Base-by-base conservation (phyloP, 2,797 vertebrate genomes). In the Coilia nasus region DNA sequence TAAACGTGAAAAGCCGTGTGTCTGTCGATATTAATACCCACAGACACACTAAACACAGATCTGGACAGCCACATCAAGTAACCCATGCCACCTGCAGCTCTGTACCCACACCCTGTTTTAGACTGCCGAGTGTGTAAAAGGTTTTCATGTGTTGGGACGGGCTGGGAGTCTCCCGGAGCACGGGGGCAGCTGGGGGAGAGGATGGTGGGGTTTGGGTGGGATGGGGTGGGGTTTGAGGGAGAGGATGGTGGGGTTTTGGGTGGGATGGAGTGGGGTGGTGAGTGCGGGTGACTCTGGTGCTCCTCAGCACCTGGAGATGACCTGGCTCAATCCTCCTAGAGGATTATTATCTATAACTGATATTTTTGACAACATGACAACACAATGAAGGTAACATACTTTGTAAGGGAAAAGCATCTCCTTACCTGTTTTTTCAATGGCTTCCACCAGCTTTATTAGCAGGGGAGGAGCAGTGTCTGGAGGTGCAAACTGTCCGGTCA, bases 361-460 rank as follows among this genome's bases (percentile, higher is more conserved):
- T 23, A 64, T 25, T 25, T 23, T 59, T 17, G 3, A 59, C 10
- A 2, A 62, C 21, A 19, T 21, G 21, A n/a, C 21, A 62, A 7
- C 59, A 9, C n/a, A n/a, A 89, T 88, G 87, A 89, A 90, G 85
- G 87, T 62, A 87, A 87, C 87, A 71, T 88, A 62, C 82, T 71
- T 67, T 64, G 67, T 80, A 87, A 71, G 83, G 54, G 83, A 83
- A 57, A 15, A 85, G 62, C 67, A 50, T 82, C 28, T 75, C 17
- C 28, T 84, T 93, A 99, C 98, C 97, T 96, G 95, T 97, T 89
- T 93, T 96, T 91, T 99, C 98, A 82, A 97, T 93, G 90, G 96
- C 96, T 87, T 97, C 97, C 90, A 97, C 94, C 87, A 99, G 94
- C 92, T 94, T 95, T 90, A 95, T 89, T 89, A 98, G 96, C 87